A percentile compares a stretch with the other conserved stretches of the same genome.
phyloP scores from a whole-genome alignment of 2,797 vertebrate genomes.

The Acestrorhynchus altus region DNA sequence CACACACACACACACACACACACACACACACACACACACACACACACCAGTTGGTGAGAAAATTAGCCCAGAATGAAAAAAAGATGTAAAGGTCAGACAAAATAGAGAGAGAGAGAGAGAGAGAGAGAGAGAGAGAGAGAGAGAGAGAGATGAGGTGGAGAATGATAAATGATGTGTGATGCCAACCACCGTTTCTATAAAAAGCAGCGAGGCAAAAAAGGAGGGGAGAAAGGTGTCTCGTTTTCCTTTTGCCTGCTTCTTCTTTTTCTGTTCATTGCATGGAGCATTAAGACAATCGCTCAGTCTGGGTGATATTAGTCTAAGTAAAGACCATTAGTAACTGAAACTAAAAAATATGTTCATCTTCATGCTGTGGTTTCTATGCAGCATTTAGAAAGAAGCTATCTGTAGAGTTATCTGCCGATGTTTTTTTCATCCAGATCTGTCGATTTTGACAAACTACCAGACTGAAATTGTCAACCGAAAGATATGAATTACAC shows the following conservation, averaged over 20 bases:
- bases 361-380: conserved; percentile 5
- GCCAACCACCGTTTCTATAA: conserved; percentile 61
- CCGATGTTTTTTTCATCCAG: conserved; percentile 19
- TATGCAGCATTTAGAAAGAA: not conserved
- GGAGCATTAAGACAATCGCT: conserved; percentile 1
- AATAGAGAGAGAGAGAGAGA: conserved; percentile 58
- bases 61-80: conserved; percentile 57
- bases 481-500: not conserved
- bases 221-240: conserved; percentile 28
- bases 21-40: conserved; percentile 16
- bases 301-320: not conserved
- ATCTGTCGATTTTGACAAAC: conserved; percentile 2
- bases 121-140: conserved; percentile 13
- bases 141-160: conserved; percentile 56
- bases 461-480: not conserved
- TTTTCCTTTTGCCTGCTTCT: conserved; percentile 31
- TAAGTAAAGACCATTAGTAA: conserved; percentile 20
- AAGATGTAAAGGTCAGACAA: conserved; percentile 60
- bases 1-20: conserved; percentile 41
- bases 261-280: conserved; percentile 52
- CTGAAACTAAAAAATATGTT: conserved; percentile 39
- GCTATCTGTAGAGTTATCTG: not conserved
- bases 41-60: conserved; percentile 41
- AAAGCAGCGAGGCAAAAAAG: conserved; percentile 47
- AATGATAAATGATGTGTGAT: conserved; percentile 63